Evolutionary conservation across 2,113 vertebrate genomes (phyloP).

Genomic region (Motacilla tschutschensis): DNA sequence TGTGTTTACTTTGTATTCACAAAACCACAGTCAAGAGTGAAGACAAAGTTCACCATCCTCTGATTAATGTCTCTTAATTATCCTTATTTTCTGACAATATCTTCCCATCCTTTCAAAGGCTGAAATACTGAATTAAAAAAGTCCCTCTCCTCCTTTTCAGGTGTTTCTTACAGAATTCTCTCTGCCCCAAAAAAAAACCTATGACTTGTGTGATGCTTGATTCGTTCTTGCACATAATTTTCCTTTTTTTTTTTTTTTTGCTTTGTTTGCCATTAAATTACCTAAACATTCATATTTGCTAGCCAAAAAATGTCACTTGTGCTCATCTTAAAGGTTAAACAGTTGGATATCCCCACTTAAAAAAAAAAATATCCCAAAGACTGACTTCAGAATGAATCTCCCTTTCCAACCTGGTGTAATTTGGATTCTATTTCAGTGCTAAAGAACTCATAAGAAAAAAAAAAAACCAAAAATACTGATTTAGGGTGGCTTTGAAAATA

Average conservation of each 20-base stretch:
- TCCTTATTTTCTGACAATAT: not conserved
- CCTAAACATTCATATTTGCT: not conserved
- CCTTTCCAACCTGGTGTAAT: not conserved
- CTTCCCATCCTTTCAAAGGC: not conserved
- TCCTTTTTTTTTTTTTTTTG: rapidly evolving
- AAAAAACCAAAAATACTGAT: not conserved
- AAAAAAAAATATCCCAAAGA: not conserved
- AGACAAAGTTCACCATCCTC: not conserved
- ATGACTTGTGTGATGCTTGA: not conserved
- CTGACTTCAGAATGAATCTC: not conserved
- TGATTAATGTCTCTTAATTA: not conserved
- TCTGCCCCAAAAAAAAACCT: not conserved
- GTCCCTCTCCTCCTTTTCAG: not conserved
- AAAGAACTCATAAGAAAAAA: not conserved
- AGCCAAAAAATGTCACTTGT: not conserved
- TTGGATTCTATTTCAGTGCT: not conserved
- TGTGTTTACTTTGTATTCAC: not conserved
- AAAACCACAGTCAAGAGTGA: not conserved
- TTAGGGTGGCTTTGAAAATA: not conserved
- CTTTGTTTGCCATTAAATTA: not conserved
- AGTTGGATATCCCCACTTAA: not conserved
- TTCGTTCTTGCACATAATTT: not conserved
- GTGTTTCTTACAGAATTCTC: not conserved
- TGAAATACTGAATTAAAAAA: not conserved
- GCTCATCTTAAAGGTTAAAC: not conserved